Percentiles rank a stretch among this genome's conserved stretches.
phyloP scores from a whole-genome alignment of 1,140 invertebrate genomes.

The Phymastichus coffea region DNA sequence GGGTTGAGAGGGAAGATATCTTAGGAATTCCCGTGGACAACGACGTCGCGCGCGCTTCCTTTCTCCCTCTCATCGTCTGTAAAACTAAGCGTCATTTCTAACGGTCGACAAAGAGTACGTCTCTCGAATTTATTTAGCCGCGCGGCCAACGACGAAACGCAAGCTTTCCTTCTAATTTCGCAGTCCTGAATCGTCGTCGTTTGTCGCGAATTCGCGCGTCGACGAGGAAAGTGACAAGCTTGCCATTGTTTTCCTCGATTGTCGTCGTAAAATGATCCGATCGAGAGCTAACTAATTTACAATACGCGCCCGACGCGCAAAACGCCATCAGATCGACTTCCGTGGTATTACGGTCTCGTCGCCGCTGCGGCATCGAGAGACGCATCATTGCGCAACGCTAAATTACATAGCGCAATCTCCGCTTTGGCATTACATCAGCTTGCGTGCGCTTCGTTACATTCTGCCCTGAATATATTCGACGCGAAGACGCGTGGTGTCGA shows the following conservation, averaged over 20 bases:
- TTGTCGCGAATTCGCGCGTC: neutral
- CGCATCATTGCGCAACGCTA: neutral
- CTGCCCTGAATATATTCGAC: neutral
- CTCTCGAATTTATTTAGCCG: constrained; percentile 15
- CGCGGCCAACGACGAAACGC: neutral
- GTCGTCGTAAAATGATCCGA: too few relatives aligned
- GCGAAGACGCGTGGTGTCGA: neutral
- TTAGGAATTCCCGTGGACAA: neutral
- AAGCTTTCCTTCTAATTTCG: neutral
- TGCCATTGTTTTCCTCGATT: too few relatives aligned
- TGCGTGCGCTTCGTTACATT: too few relatives aligned
- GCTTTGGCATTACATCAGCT: neutral
- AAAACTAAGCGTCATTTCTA: neutral
- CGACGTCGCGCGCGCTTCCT: too few relatives aligned
- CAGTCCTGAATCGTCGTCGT: neutral
- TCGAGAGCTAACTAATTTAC: too few relatives aligned
- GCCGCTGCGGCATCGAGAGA: neutral
- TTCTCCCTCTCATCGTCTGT: too few relatives aligned
- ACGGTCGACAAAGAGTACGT: neutral
- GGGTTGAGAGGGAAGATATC: neutral
- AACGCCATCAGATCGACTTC: too few relatives aligned
- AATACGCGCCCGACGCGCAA: too few relatives aligned
- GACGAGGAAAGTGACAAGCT: neutral
- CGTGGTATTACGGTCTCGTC: neutral
- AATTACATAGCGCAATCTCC: neutral